Percentiles rank a stretch among this genome's conserved stretches.
phyloP scores from a whole-genome alignment of 2,113 vertebrate species.

The Tychaedon coryphoeus region DNA sequence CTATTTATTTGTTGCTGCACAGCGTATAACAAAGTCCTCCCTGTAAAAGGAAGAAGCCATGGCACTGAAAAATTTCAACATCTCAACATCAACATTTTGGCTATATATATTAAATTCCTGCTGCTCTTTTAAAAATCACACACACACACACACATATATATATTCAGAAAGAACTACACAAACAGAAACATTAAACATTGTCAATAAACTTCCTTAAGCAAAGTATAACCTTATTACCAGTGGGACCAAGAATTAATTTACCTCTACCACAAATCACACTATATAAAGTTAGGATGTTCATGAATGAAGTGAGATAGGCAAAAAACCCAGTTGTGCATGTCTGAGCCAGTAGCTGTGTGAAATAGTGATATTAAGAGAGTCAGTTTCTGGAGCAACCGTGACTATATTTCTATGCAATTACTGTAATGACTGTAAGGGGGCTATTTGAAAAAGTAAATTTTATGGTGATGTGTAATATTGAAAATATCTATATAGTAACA shows the following conservation, averaged over 20 bases:
- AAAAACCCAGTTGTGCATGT: not conserved
- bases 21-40: not conserved
- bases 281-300: not conserved
- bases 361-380: not conserved
- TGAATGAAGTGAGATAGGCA: not conserved
- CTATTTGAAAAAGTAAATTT: not conserved
- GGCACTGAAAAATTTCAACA: not conserved
- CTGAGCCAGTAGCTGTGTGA: not conserved
- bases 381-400: not conserved
- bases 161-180: not conserved
- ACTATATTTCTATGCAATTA: not conserved
- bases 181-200: not conserved
- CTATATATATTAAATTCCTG: not conserved
- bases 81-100: not conserved
- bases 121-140: not conserved
- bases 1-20: not conserved
- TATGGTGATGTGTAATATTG: not conserved
- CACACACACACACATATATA: not conserved
- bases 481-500: not conserved
- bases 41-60: not conserved
- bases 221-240: not conserved
- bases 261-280: not conserved
- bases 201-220: not conserved
- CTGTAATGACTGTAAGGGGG: not conserved
- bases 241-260: not conserved